Evolutionary conservation across 2,888 invertebrate genomes (phyloP), one percentile per base, ranked within the genome.

Genomic region (Digitonthophagus gazella): DNA sequence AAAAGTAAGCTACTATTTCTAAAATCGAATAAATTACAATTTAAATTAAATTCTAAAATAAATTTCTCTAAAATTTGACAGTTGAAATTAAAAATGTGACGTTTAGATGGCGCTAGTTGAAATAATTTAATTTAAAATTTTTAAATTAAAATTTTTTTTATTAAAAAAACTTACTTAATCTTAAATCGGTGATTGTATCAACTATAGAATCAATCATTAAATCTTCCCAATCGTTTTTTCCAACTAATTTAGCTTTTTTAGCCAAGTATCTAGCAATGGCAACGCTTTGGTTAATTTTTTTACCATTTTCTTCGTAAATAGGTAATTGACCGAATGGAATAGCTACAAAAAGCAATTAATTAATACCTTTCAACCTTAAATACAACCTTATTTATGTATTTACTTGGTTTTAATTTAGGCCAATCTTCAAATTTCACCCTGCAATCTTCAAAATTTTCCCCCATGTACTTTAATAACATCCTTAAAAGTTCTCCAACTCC

Each of bases 251-350:
- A 73, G 83, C 85, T 78, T 88, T 84, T 76, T 85, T 86, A 2
- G 87, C 90, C 58, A 90, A 80, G 78, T 88, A 90, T 19, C 90
- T 86, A 28, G 82, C 76, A 69, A 90, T 87, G 4, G 89, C 86
- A 0, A 80, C 67, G 16, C 87, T 87, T 77, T 90, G 90, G 11
- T 86, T 83, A 71, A 87, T 80, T 73, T 81, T 76, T 77, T 88
- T 88, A 6, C 88, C 89, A 70, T 89, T 86, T 1, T 89, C 81
- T 79, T 87, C 87, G 65, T 90, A 74, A 0, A 89, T 79, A 0
- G 90, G 90, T 71, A 88, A 78, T 77, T 88, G 87, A 0, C 89
- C 88, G 76, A 87, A 88, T 57, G 89, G 89, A 82, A 85, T 87
- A 65, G 83, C 84, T 89, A 78, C 15, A 79, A 74, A 16, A 16